Conservation (phyloP, 2,797 vertebrate species). For the Ficedula albicollis region DNA sequence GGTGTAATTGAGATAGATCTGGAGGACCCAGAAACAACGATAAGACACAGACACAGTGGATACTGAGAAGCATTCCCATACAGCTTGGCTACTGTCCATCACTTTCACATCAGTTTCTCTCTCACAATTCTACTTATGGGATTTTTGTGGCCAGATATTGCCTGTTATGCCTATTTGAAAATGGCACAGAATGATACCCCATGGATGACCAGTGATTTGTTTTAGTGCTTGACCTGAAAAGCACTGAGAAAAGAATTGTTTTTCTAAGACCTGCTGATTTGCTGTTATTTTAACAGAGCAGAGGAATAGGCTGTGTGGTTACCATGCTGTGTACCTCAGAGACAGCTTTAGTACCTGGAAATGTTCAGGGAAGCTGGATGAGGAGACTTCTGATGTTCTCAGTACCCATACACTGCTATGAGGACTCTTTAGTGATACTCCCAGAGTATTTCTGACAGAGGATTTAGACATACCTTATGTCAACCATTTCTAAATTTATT, state of each 20-base stretch:
- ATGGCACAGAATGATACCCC: not conserved
- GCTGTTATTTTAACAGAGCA: not conserved
- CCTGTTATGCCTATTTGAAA: not conserved
- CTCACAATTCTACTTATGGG: not conserved
- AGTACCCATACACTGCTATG: not conserved
- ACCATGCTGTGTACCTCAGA: not conserved
- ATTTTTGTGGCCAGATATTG: not conserved
- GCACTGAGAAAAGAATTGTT: not conserved
- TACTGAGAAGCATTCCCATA: not conserved
- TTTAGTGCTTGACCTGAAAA: not conserved
- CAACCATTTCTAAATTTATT: not conserved
- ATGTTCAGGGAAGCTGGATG: not conserved
- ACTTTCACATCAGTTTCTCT: not conserved
- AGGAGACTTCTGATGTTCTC: not conserved
- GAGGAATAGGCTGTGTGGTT: not conserved
- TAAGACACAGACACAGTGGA: not conserved
- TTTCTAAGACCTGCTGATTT: not conserved
- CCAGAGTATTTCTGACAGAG: not conserved
- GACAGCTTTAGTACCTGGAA: not conserved
- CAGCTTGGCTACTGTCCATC: not conserved
- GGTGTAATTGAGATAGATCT: not conserved
- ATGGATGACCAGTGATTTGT: not conserved
- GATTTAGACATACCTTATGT: not conserved
- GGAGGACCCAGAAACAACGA: accelerated
- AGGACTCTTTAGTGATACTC: not conserved